Evolutionary conservation across 2,113 vertebrate species (phyloP).

Genomic region (Bos indicus): DNA sequence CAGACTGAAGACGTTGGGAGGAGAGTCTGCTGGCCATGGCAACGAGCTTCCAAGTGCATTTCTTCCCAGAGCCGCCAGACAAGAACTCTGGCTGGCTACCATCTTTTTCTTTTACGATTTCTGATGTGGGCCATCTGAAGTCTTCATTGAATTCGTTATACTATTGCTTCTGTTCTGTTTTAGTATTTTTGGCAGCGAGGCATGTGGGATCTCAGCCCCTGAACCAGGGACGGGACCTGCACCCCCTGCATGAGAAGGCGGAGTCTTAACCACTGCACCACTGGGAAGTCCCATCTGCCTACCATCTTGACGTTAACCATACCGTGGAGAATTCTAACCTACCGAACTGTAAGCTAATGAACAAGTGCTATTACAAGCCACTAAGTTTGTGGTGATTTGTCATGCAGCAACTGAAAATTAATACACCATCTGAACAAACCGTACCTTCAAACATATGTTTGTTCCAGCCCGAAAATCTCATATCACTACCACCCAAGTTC

Average conservation of each 20-base stretch:
- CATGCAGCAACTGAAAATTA: background rate
- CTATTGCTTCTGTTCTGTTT: background rate
- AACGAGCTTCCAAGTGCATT: background rate
- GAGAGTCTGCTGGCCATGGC: background rate
- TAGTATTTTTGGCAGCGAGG: background rate
- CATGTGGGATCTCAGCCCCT: background rate
- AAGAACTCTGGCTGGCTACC: background rate
- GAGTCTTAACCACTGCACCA: too few relatives aligned
- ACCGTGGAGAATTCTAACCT: background rate
- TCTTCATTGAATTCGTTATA: rapidly evolving
- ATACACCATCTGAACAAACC: background rate
- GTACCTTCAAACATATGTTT: background rate
- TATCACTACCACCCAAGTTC: background rate
- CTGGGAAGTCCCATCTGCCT: background rate
- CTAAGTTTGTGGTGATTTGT: background rate
- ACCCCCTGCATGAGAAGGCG: background rate
- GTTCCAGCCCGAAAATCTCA: background rate
- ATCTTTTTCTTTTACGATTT: background rate
- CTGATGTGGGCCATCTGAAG: background rate
- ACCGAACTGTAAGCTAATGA: background rate
- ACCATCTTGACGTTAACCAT: background rate
- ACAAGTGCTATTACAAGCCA: background rate
- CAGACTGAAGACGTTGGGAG: background rate
- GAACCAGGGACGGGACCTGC: background rate
- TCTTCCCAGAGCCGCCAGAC: background rate